These are phyloP conservation scores for Petrolisthes cinctipes DNA, from an alignment of 2,888 invertebrate genomes.

Conservation along the genomic window DNA sequence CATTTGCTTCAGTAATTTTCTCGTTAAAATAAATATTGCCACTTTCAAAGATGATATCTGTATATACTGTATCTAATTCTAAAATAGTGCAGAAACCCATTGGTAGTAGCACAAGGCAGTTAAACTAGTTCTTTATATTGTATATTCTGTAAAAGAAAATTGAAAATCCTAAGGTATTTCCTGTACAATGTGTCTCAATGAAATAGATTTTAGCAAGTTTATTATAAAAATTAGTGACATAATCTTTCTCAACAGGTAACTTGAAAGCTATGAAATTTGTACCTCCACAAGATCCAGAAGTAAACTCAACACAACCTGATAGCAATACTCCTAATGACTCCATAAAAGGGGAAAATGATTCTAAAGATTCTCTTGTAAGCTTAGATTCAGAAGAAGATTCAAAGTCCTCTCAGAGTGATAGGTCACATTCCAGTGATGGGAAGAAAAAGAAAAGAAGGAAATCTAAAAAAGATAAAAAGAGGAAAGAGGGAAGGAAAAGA, in stretches of 20 bases:
- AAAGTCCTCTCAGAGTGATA: constrained; percentile 49
- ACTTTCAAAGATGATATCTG: no score
- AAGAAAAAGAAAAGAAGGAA: constrained; percentile 42
- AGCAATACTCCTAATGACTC: constrained; percentile 42
- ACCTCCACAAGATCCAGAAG: constrained; percentile 53
- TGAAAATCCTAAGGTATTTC: neutral
- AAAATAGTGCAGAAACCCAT: no score
- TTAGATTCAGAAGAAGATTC: constrained; percentile 60
- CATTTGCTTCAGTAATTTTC: no score
- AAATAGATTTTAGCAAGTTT: neutral
- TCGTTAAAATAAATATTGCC: no score
- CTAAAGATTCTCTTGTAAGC: constrained; percentile 47
- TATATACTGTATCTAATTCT: no score
- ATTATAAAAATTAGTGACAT: neutral
- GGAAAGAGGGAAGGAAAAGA: constrained; percentile 51
- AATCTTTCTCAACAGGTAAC: constrained; percentile 29
- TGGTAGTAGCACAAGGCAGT: no score
- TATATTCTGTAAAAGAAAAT: neutral
- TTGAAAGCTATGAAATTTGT: constrained; percentile 53
- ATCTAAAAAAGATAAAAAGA: constrained; percentile 56
- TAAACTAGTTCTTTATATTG: no score
- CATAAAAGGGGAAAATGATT: constrained; percentile 40
- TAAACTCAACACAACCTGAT: constrained; percentile 53
- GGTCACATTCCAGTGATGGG: constrained; percentile 49
- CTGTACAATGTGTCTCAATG: neutral